Evolutionary conservation across 2,888 invertebrate genomes (phyloP).

Genomic region (Caradrina clavipalpis): DNA sequence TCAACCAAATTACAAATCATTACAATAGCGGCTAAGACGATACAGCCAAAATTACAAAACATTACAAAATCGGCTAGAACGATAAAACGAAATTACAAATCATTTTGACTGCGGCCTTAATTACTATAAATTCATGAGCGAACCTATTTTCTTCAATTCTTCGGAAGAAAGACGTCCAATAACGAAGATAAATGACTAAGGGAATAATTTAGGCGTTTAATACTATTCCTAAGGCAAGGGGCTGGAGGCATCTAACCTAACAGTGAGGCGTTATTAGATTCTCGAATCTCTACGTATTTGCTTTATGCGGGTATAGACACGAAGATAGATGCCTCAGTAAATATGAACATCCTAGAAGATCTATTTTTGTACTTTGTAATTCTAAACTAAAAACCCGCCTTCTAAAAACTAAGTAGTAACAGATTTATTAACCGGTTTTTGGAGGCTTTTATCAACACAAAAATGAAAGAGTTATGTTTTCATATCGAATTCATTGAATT

Average conservation of each 20-base stretch:
- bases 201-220: conserved; percentile 25
- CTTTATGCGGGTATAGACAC: neutral
- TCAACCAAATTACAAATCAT: no score
- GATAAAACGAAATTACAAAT: neutral
- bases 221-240: conserved; percentile 17
- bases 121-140: conserved; percentile 3
- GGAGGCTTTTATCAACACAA: no score
- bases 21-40: no score
- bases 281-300: conserved; percentile 14
- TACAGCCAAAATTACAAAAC: no score
- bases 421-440: no score
- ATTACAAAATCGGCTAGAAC: neutral
- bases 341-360: neutral
- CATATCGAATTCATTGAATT: no score
- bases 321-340: neutral
- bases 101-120: neutral
- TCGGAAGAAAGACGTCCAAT: conserved; percentile 15
- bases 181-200: conserved; percentile 49
- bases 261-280: conserved; percentile 36
- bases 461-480: no score
- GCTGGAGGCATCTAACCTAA: neutral
- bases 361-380: neutral
- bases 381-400: no score
- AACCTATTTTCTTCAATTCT: conserved; percentile 11
- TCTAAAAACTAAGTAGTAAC: no score